Evolutionary conservation across 2,888 invertebrate genomes (phyloP).

Genomic region (Drosophila nr. perissopoda): DNA sequence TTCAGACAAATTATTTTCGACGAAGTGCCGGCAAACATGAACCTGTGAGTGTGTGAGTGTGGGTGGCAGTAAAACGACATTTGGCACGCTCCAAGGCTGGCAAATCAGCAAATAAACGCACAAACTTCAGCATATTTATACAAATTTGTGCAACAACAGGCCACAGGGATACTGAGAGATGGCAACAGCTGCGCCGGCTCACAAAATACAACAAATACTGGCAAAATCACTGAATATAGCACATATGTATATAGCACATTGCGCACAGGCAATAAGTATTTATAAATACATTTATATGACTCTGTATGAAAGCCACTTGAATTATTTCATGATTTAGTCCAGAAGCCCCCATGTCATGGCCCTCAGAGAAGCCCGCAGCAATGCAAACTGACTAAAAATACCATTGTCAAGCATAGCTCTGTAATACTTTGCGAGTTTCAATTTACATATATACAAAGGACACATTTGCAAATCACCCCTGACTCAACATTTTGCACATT

Average conservation of each 20-base stretch:
- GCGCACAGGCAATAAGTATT: constrained; percentile 40
- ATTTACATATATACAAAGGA: neutral
- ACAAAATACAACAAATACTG: constrained; percentile 39
- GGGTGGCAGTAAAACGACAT: constrained; percentile 61
- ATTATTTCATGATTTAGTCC: constrained; percentile 40
- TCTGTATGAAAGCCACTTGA: constrained; percentile 35
- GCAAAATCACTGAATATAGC: constrained; percentile 35
- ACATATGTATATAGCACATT: constrained; percentile 8
- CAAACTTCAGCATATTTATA: constrained; percentile 62
- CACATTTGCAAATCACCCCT: constrained; percentile 2
- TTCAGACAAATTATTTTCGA: constrained; percentile 72
- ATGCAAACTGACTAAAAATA: constrained; percentile 6
- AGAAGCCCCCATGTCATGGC: constrained; percentile 1
- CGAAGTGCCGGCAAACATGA: constrained; percentile 53
- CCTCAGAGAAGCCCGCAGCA: constrained; percentile 14
- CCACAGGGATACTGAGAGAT: constrained; percentile 31
- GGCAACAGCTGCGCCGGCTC: constrained; percentile 61
- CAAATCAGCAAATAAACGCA: constrained; percentile 73
- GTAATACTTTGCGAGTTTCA: neutral
- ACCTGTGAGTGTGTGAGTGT: constrained; percentile 5
- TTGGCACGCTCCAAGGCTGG: constrained; percentile 71
- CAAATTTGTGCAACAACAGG: constrained; percentile 57
- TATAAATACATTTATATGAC: constrained; percentile 20
- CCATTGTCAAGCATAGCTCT: neutral
- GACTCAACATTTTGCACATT: neutral